These are phyloP conservation scores for Ictidomys tridecemlineatus DNA, from an alignment of 2,113 vertebrate genomes.

Conservation along the genomic window DNA sequence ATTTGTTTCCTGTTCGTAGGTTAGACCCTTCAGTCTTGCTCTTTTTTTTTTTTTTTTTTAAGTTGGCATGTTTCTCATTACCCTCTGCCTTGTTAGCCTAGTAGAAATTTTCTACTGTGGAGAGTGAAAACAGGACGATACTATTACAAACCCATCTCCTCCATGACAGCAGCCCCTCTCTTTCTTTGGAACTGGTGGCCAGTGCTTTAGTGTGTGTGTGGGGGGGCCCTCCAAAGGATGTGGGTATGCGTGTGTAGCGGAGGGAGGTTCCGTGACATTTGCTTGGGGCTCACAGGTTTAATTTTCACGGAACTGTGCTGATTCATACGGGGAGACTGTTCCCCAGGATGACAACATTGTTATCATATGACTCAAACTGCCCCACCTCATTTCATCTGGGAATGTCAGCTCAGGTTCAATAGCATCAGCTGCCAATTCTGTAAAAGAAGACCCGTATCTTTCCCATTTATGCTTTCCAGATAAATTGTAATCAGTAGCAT, in stretches of 20 bases:
- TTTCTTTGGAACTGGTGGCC: conserved; percentile 66
- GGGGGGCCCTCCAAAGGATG: conserved; percentile 66
- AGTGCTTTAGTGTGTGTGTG: not conserved
- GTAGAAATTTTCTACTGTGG: conserved; percentile 87
- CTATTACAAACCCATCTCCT: conserved; percentile 88
- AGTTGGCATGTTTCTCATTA: conserved; percentile 93
- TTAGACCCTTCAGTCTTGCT: conserved; percentile 91
- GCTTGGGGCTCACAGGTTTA: not conserved
- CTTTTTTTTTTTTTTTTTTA: conserved; percentile 82
- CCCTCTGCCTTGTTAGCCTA: conserved; percentile 89
- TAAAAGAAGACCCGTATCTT: conserved; percentile 73
- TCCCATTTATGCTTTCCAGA: conserved; percentile 60
- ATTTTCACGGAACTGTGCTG: not conserved
- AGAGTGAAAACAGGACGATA: conserved; percentile 89
- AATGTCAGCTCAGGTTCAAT: conserved; percentile 62
- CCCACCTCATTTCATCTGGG: conserved; percentile 39
- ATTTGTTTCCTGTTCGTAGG: conserved; percentile 93
- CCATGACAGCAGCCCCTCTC: conserved; percentile 82
- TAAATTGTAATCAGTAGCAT: conserved; percentile 67
- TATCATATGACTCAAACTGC: conserved; percentile 40
- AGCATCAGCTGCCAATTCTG: conserved; percentile 53
- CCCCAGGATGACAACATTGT: conserved; percentile 37
- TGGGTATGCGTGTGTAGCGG: conserved; percentile 34
- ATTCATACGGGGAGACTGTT: conserved; percentile 5
- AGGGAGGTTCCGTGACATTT: not conserved